Percentiles rank a stretch among this genome's conserved stretches.
Conservation (phyloP, 2,113 vertebrate species). For the Callaeas wilsoni region DNA sequence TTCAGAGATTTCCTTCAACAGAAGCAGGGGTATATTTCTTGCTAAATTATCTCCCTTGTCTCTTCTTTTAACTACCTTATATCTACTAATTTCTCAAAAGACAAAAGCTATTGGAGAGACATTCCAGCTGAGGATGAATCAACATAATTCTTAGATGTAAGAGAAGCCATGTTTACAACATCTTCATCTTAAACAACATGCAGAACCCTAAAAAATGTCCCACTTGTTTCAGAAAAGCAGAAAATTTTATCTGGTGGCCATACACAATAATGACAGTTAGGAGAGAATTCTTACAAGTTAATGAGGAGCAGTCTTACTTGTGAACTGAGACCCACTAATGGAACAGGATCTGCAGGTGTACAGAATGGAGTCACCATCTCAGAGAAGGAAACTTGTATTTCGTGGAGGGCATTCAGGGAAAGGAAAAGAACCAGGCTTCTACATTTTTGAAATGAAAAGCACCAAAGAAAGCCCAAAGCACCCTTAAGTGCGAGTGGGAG, state of each 20-base stretch:
- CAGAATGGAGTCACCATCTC: not conserved
- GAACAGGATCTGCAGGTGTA: not conserved
- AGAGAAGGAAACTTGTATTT: not conserved
- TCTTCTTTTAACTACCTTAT: not conserved
- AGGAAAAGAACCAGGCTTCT: not conserved
- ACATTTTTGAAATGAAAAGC: not conserved
- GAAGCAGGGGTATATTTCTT: not conserved
- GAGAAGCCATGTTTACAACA: not conserved
- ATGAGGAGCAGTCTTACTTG: not conserved
- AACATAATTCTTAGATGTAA: not conserved
- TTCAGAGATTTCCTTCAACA: not conserved
- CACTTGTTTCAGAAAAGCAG: not conserved
- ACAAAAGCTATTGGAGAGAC: not conserved
- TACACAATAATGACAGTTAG: not conserved
- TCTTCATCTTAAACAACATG: not conserved
- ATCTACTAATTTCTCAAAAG: not conserved
- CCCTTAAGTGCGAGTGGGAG: not conserved
- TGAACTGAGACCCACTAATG: not conserved
- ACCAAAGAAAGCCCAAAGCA: not conserved
- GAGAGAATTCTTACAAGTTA: not conserved
- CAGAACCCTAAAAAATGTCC: not conserved
- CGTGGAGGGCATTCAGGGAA: not conserved
- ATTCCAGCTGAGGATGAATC: not conserved
- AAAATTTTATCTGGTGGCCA: not conserved
- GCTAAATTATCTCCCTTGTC: not conserved